phyloP scores from a whole-genome alignment of 2,888 invertebrate genomes.

The Drosophila peninsularis region DNA sequence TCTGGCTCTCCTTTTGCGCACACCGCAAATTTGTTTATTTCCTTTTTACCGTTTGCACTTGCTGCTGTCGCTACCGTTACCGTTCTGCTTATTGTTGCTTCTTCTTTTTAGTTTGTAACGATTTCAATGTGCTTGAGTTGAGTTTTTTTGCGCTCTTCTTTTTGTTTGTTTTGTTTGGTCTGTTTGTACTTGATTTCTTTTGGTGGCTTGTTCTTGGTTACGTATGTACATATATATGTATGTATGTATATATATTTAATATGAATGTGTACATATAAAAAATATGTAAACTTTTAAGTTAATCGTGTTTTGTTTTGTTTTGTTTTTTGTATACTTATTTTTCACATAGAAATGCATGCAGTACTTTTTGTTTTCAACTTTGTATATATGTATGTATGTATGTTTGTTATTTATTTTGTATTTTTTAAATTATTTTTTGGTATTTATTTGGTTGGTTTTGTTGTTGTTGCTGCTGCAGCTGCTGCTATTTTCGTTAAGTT shows the following conservation, averaged over 20 bases:
- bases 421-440: slow-evolving; percentile 40
- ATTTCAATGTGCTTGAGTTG: slow-evolving; percentile 25
- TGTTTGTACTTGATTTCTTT: slow-evolving; percentile 24
- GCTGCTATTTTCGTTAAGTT: slow-evolving; percentile 43
- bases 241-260: slow-evolving; percentile 1
- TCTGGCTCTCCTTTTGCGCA: slow-evolving; percentile 23
- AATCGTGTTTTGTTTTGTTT: not conserved
- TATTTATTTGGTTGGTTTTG: slow-evolving; percentile 48
- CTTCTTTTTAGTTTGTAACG: slow-evolving; percentile 20
- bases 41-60: slow-evolving; percentile 14
- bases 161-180: slow-evolving; percentile 31
- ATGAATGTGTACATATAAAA: slow-evolving; percentile 14
- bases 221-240: not conserved
- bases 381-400: not conserved
- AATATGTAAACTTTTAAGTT: slow-evolving; percentile 27
- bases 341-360: slow-evolving; percentile 31
- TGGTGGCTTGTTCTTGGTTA: slow-evolving; percentile 17
- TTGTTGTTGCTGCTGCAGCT: slow-evolving; percentile 46
- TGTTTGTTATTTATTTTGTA: not conserved
- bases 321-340: slow-evolving; percentile 14
- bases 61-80: not conserved
- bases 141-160: slow-evolving; percentile 6
- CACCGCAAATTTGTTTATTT: slow-evolving; percentile 48
- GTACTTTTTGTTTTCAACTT: slow-evolving; percentile 13
- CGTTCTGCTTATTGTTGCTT: not conserved